Conservation (phyloP, 1,140 invertebrate species). For the Zaprionus camerounensis region DNA sequence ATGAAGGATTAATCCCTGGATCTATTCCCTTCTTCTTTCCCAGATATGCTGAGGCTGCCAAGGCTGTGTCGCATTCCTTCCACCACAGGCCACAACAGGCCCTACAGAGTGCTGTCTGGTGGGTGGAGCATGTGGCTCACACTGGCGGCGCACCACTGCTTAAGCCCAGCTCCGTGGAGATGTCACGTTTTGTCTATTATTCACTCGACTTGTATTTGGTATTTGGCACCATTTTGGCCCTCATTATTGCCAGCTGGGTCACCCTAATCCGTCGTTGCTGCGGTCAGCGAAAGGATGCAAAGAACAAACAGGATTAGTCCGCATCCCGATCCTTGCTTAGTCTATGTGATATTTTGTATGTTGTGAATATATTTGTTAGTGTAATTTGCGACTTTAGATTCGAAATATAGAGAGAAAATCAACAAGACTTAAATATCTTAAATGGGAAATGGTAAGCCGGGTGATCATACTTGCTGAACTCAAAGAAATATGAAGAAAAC, state of each 20-base stretch:
- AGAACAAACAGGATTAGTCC: conserved; percentile 40
- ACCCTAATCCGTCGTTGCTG: conserved; percentile 43
- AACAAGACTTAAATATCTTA: neutral
- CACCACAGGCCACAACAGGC: conserved; percentile 71
- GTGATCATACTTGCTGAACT: neutral
- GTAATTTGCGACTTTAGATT: conserved; percentile 39
- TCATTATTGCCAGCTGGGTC: conserved; percentile 63
- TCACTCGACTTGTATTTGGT: conserved; percentile 70
- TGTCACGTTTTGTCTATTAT: conserved; percentile 75
- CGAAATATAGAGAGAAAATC: conserved; percentile 8
- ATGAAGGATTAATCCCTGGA: neutral
- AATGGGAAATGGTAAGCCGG: neutral
- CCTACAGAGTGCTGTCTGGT: conserved; percentile 83
- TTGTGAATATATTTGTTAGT: conserved; percentile 34
- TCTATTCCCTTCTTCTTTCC: neutral
- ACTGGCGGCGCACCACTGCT: conserved; percentile 84
- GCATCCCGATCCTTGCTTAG: conserved; percentile 17
- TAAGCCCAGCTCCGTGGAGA: conserved; percentile 70
- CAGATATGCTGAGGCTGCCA: conserved; percentile 71
- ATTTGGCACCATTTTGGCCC: conserved; percentile 32
- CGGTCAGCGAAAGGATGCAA: conserved; percentile 16
- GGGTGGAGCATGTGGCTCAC: conserved; percentile 85
- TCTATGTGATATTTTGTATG: conserved; percentile 77
- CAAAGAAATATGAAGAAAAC: neutral
- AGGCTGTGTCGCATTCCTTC: conserved; percentile 72